Base-by-base conservation (phyloP, 2,797 vertebrate genomes). In the Mareca strepera region DNA sequence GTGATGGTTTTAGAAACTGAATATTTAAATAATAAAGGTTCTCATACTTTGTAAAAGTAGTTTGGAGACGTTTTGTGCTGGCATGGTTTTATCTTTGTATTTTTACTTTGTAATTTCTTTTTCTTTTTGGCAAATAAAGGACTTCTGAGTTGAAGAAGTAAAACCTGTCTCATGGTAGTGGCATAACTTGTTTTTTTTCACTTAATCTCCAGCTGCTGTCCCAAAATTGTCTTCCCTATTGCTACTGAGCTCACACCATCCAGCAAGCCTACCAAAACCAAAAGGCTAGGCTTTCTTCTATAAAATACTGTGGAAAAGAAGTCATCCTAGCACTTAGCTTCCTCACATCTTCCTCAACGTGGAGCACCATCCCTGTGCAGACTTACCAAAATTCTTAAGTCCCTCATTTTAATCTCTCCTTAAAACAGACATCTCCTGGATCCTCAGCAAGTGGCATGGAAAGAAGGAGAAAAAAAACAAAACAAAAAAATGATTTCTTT, bases 101-200 rank as follows among this genome's bases (percentile, higher is more conserved):
- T 96, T 91, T 93, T 93, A 95, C 90, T 93, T 95, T 79, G 73
- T 96, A 93, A 95, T 96, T 91, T 76, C 52, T 95, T 31, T 43
- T 73, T 90, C 92, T 91, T 86, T 94, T 97, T 97, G 95, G 86
- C 94, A 97, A 98, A 98, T 98, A 98, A 98, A 98, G 79, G 67
- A 73, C n/a, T 94, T 92, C 41, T 67, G 62, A 93, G 82, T 88
- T 82, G 82, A 52, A 77, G 84, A 88, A 35, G 56, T 60, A 72
- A 66, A 80, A 37, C 18, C 52, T 52, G 43, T 59, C 52, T 66
- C 1, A 2, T 16, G 3, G 39, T n/a, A 23, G 35, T 46, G 37
- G 82, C 52, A 39, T 53, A 13, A 70, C 11, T 3, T 1, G 3
- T 11, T 48, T 10, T 1, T n/a, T 37, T 58, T 83, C 29, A 7